These are phyloP conservation scores for Poecilia latipinna DNA, from an alignment of 2,113 vertebrate species.

Conservation along the genomic window DNA sequence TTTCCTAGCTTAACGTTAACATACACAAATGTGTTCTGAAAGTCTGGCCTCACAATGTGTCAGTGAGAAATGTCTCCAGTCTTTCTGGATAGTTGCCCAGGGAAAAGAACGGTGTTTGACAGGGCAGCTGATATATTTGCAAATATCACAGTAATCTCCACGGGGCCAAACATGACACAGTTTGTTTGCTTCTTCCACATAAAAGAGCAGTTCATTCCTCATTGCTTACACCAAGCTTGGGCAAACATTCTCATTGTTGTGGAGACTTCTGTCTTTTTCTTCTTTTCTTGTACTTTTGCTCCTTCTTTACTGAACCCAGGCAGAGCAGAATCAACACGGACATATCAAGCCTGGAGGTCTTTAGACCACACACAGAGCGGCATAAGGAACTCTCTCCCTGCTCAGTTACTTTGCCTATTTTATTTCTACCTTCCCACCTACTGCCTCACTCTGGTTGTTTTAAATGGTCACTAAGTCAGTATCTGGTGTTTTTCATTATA, in stretches of 20 bases:
- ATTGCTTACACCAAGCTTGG: conserved; percentile 67
- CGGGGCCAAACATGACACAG: conserved; percentile 61
- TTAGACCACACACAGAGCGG: conserved; percentile 81
- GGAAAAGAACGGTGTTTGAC: conserved; percentile 53
- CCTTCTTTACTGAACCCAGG: conserved; percentile 64
- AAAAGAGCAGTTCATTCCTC: conserved; percentile 68
- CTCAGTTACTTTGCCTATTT: conserved; percentile 55
- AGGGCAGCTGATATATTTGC: conserved; percentile 59
- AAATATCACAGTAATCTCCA: conserved; percentile 66
- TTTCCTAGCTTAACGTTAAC: conserved; percentile 1
- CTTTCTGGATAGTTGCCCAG: conserved; percentile 27
- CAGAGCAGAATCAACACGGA: conserved; percentile 73
- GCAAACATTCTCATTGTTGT: conserved; percentile 79
- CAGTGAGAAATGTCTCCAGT: conserved; percentile 29
- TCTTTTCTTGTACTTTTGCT: conserved; percentile 41
- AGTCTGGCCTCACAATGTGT: conserved; percentile 16
- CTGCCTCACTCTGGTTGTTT: conserved; percentile 20
- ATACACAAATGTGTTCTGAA: conserved; percentile 19
- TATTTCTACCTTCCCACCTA: conserved; percentile 9
- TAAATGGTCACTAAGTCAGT: conserved; percentile 5
- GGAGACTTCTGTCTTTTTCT: conserved; percentile 49
- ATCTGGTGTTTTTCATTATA: not conserved
- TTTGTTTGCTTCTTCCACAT: conserved; percentile 77
- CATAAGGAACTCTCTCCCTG: conserved; percentile 43
- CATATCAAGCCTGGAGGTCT: conserved; percentile 78